Percentiles rank a stretch among this genome's conserved stretches.
These are phyloP conservation scores for Limnothrissa miodon DNA, from an alignment of 2,113 vertebrate species.

Conservation along the genomic window DNA sequence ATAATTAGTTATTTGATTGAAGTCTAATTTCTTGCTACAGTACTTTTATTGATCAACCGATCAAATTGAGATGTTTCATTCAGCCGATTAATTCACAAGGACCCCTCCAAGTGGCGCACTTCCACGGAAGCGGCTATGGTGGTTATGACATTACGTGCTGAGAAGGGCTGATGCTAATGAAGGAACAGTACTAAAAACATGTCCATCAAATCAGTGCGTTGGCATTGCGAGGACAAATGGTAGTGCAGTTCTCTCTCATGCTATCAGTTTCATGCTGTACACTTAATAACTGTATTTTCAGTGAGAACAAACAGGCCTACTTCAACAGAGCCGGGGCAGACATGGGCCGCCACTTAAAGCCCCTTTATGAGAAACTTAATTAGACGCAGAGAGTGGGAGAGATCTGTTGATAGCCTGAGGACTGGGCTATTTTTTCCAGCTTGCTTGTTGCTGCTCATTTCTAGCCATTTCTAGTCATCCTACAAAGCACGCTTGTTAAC, in stretches of 20 bases:
- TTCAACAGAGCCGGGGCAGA: background rate
- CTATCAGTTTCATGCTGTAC: background rate
- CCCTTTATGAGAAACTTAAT: conserved; percentile 14
- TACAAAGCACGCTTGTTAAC: background rate
- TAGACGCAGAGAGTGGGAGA: conserved; percentile 10
- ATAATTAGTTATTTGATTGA: background rate
- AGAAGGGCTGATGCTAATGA: background rate
- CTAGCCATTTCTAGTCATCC: background rate
- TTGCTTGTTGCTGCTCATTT: background rate
- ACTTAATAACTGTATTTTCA: conserved; percentile 6
- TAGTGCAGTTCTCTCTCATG: background rate
- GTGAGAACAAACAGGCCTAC: background rate
- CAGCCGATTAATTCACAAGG: conserved; percentile 6
- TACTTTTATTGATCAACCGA: background rate
- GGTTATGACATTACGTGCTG: background rate
- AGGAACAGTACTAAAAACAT: background rate
- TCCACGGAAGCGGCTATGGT: background rate
- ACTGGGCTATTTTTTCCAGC: background rate
- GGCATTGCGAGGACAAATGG: background rate
- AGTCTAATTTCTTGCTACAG: conserved; percentile 19
- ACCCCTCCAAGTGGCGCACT: background rate
- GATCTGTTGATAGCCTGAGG: background rate
- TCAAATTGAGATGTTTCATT: conserved; percentile 18
- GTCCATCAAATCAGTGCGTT: background rate
- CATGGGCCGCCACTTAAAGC: conserved; percentile 1